A percentile compares a stretch with the other conserved stretches of the same genome.
Conservation (phyloP, 2,888 invertebrate genomes). For the Chalcosyrphus nemorum region DNA sequence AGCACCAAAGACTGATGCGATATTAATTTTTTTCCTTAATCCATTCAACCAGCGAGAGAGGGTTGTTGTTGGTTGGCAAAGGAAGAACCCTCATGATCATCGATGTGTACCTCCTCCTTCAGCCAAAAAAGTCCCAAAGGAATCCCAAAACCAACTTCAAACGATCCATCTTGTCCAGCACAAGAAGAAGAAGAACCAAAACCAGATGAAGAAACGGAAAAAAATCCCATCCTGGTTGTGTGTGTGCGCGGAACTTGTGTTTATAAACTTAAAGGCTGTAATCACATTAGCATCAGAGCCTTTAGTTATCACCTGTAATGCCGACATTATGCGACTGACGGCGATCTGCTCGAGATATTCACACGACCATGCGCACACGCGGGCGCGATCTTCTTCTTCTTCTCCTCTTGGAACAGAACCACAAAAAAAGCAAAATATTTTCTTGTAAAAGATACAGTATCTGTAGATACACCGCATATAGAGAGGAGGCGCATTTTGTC, state of each 20-base stretch:
- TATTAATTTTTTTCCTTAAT: slow-evolving; percentile 71
- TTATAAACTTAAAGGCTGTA: slow-evolving; percentile 83
- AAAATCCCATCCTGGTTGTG: slow-evolving; percentile 44
- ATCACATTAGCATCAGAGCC: slow-evolving; percentile 82
- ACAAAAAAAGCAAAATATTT: neutral
- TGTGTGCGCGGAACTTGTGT: slow-evolving; percentile 76
- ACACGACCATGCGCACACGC: slow-evolving; percentile 68
- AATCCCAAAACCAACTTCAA: slow-evolving; percentile 55
- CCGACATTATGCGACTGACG: slow-evolving; percentile 75
- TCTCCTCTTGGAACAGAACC: slow-evolving; percentile 28
- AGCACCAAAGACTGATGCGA: slow-evolving; percentile 63
- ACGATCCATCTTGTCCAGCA: slow-evolving; percentile 60
- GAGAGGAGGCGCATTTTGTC: slow-evolving; percentile 38
- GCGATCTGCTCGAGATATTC: slow-evolving; percentile 72
- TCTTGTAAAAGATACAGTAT: slow-evolving; percentile 31
- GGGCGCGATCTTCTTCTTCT: slow-evolving; percentile 58
- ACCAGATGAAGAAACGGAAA: slow-evolving; percentile 59
- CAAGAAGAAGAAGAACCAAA: slow-evolving; percentile 61
- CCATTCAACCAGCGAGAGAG: slow-evolving; percentile 35
- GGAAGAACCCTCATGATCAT: slow-evolving; percentile 65
- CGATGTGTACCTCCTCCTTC: slow-evolving; percentile 66
- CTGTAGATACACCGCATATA: slow-evolving; percentile 39
- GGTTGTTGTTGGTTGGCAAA: slow-evolving; percentile 18
- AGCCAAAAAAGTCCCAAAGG: slow-evolving; percentile 37
- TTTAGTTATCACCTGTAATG: slow-evolving; percentile 80